Percentiles rank a stretch among this genome's conserved stretches.
phyloP scores from a whole-genome alignment of 2,888 invertebrate genomes.

The Phytoseiulus persimilis region DNA sequence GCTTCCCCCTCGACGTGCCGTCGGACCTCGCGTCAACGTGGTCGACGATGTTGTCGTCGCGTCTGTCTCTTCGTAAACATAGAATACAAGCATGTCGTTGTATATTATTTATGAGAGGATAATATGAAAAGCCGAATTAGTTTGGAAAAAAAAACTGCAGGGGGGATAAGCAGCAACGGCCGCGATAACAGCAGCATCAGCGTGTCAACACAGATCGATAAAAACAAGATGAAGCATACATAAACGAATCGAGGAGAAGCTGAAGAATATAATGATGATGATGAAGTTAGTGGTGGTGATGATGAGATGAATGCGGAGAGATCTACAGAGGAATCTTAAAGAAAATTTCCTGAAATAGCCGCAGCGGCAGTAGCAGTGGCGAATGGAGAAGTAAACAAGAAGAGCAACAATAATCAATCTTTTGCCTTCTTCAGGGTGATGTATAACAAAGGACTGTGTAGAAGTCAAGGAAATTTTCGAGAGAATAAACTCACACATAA shows the following conservation, averaged over 20 bases:
- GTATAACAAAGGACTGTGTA: slow-evolving; percentile 20
- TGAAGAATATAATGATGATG: not conserved
- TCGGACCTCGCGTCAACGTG: slow-evolving; percentile 8
- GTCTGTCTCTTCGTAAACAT: slow-evolving; percentile 38
- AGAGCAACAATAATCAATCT: not conserved
- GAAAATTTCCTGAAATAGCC: not conserved
- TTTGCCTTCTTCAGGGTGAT: slow-evolving; percentile 18
- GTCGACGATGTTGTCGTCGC: not conserved
- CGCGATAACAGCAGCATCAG: not conserved
- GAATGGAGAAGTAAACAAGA: not conserved
- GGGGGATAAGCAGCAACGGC: not conserved
- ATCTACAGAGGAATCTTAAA: not conserved
- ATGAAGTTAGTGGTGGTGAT: not conserved
- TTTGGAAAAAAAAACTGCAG: not conserved
- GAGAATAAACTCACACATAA: slow-evolving; percentile 31
- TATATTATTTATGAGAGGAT: slow-evolving; percentile 35
- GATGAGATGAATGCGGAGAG: not conserved
- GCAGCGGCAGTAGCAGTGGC: not conserved
- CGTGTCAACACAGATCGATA: not conserved
- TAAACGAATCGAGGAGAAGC: not conserved
- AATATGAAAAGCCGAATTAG: not conserved
- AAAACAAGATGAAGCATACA: not conserved
- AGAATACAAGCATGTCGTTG: slow-evolving; percentile 37
- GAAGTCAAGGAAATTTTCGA: slow-evolving; percentile 21
- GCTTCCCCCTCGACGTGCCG: not conserved